These are phyloP conservation scores for Nemopilema nomurai DNA, from an alignment of 30 jellyfish, hydroid and myxozoan species.

Conservation along the genomic window DNA sequence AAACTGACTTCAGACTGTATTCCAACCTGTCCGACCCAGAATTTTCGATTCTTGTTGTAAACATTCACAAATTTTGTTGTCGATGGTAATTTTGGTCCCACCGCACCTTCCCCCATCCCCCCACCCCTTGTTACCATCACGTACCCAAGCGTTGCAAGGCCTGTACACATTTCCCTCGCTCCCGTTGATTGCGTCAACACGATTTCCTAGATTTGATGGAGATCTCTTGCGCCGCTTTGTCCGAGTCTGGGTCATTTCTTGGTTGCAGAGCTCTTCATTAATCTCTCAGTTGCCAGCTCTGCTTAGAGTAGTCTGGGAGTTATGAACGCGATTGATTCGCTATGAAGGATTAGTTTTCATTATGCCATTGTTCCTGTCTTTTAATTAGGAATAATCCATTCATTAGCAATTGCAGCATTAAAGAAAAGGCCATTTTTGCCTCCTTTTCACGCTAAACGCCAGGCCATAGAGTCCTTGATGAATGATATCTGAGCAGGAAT, in stretches of 20 bases:
- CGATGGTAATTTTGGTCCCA: no score
- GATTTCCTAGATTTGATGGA: not conserved
- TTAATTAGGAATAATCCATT: not conserved
- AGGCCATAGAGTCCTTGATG: not conserved
- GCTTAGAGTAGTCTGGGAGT: not conserved
- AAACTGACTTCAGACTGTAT: no score
- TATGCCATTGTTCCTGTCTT: not conserved
- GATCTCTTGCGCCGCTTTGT: not conserved
- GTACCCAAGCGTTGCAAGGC: not conserved
- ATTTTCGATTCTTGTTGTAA: no score
- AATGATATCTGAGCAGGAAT: not conserved
- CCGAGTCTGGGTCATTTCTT: not conserved
- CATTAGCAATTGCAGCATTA: not conserved
- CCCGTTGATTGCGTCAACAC: not conserved
- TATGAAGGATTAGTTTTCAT: not conserved
- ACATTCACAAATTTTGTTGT: no score
- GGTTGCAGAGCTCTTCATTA: not conserved
- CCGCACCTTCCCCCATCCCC: no score
- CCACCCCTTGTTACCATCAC: no score
- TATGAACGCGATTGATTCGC: not conserved
- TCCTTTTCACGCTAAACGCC: not conserved
- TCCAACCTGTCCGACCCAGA: no score
- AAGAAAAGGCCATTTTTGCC: not conserved
- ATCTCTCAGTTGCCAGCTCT: not conserved
- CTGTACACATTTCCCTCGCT: not conserved